Conservation (phyloP, 2,888 invertebrate species). For the Oscheius sp. region DNA sequence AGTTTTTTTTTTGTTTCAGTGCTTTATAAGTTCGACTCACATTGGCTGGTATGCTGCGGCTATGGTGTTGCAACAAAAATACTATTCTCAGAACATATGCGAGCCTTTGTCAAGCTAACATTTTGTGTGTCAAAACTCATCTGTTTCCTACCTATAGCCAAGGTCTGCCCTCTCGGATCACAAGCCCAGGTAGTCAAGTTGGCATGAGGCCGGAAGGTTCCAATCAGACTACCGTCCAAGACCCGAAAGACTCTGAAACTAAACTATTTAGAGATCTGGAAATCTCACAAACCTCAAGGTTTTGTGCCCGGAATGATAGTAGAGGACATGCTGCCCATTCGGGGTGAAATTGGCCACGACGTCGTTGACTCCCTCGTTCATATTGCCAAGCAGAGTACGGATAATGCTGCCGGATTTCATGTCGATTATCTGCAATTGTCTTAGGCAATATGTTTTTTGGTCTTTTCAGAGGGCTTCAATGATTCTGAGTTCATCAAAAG, state of each 20-base stretch:
- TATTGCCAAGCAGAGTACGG: slow-evolving; percentile 86
- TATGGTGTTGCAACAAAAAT: too few species aligned
- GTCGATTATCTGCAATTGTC: slow-evolving; percentile 79
- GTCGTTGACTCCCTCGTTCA: slow-evolving; percentile 96
- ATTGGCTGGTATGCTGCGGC: too few species aligned
- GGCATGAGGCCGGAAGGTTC: slow-evolving; percentile 82
- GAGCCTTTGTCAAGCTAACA: too few species aligned
- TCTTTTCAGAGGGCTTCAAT: background rate
- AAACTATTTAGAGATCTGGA: too few species aligned
- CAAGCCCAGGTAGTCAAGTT: slow-evolving; percentile 66
- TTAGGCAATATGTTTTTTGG: background rate
- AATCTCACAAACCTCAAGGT: slow-evolving; percentile 81
- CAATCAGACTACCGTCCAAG: slow-evolving; percentile 88
- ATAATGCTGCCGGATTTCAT: slow-evolving; percentile 88
- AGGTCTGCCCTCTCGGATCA: slow-evolving; percentile 58
- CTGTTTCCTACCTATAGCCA: slow-evolving; percentile 58
- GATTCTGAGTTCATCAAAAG: background rate
- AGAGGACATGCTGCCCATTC: slow-evolving; percentile 92
- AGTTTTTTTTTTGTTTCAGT: too few species aligned
- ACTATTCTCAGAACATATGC: too few species aligned
- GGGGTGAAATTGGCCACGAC: slow-evolving; percentile 93
- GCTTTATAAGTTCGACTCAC: too few species aligned
- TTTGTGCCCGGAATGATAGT: slow-evolving; percentile 94
- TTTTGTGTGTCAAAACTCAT: too few species aligned
- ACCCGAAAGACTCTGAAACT: slow-evolving; percentile 83